Evolutionary conservation across 2,797 vertebrate genomes (phyloP).

Genomic region (Nyctibius grandis): DNA sequence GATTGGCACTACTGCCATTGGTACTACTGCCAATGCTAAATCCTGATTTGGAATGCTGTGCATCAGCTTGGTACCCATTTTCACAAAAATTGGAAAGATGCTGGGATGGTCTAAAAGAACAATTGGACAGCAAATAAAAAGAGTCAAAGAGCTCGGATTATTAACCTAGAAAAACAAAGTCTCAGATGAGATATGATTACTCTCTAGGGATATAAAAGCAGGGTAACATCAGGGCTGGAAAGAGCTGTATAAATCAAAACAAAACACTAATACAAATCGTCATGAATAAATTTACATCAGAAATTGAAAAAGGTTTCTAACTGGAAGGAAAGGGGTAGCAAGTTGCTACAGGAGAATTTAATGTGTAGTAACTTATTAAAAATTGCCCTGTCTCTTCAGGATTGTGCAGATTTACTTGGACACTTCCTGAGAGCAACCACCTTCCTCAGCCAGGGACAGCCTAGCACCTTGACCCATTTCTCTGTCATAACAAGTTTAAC

Average conservation of each 20-base stretch:
- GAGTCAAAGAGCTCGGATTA: not conserved
- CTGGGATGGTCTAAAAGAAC: not conserved
- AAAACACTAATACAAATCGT: not conserved
- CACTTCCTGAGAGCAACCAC: not conserved
- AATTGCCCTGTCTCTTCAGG: not conserved
- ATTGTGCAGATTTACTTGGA: not conserved
- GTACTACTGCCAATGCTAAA: not conserved
- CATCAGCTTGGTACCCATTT: not conserved
- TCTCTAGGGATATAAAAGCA: not conserved
- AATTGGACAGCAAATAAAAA: not conserved
- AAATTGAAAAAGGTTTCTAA: not conserved
- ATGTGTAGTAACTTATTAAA: not conserved
- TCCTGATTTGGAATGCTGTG: not conserved
- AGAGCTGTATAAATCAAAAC: not conserved
- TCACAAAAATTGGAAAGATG: not conserved
- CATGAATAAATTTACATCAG: constrained; percentile 9
- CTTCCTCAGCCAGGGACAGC: not conserved
- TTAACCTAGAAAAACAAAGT: not conserved
- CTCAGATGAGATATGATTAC: not conserved
- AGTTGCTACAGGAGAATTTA: not conserved
- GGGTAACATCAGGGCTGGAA: not conserved
- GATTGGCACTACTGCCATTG: not conserved
- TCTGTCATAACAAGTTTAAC: not conserved
- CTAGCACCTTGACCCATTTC: not conserved
- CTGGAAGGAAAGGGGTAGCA: not conserved